Evolutionary conservation across 2,888 invertebrate species (phyloP), one percentile per base, ranked within the genome.

Genomic region (Eristalinus sepulchralis): DNA sequence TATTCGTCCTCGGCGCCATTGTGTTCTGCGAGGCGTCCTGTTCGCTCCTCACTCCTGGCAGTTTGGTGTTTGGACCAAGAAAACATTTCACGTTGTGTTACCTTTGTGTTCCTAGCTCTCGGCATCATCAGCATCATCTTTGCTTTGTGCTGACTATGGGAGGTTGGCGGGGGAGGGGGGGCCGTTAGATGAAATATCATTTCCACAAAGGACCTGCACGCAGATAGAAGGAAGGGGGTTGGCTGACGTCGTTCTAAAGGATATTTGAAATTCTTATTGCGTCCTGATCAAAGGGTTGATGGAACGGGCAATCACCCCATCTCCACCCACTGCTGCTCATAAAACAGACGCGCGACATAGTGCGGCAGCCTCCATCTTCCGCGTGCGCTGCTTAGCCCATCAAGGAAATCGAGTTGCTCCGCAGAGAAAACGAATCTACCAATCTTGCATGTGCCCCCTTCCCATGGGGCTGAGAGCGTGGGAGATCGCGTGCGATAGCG

Each of bases 231-330:
- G 47, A 8, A 27, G 27, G 27, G 2, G 27, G 17, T 1, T 1
- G 17, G 47, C 8, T 8, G 47, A 8, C 17, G 47, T 47, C 47
- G n/a, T 17, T 17, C 47, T 17, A 47, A 47, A 8, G 47, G 8
- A 59, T 47, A 64, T 79, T 72, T 64, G 64, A 71, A 71, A 47
- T 63, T 68, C 57, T 47, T 47, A 64, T 53, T 72, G 47, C 66
- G 71, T 72, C 66, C 62, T 57, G 34, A 77, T 55, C 53, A 76
- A 76, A 67, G 60, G 39, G 77, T 77, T 77, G 67, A 53, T 34
- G 34, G 6, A 33, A 59, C 33, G 62, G 63, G 9, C 34, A 68
- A 77, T 31, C 31, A 31, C 31, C n/a, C n/a, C n/a, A 27, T 13
- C 27, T 3, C 60, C n/a, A n/a, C n/a, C 53, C 57, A 27, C 59